Evolutionary conservation across 2,888 invertebrate genomes (phyloP), one percentile per base, ranked within the genome.

Genomic region (Andrena hattorfiana): DNA sequence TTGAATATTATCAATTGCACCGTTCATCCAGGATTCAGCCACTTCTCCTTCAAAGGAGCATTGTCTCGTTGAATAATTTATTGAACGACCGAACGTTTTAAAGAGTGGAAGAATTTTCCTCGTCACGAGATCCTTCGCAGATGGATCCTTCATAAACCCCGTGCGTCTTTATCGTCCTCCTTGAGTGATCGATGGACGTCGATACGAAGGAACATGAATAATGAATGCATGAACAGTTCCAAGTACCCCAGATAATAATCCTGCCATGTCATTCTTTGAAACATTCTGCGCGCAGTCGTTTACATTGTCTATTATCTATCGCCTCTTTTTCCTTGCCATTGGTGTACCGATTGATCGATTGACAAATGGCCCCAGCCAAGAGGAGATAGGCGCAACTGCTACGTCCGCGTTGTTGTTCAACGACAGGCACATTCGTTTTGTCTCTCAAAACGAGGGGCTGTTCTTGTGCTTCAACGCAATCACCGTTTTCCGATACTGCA

Each of bases 161-260:
- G 7, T 4, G 67, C 54, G 20, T 51, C 7, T 71, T 72, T 70
- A 60, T 60, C 63, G 60, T 74, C 67, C 69, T 28, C 20, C 62
- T 59, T 66, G 66, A 32, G 20, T 86, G 86, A 86, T 86, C 86
- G 85, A 85, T 80, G 69, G 69, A 66, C 51, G 62, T 69, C 49
- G 71, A 77, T 71, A 63, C 70, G 74, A 59, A 59, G 63, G 71
- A 59, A 73, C 70, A 77, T 72, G 86, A 83, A 86, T 86, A 86
- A 86, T 85, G 82, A 86, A 86, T 85, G 62, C 75, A 71, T 56
- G 74, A 83, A 48, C 62, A 69, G 77, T 79, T 83, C 79, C 79
- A 70, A 73, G 69, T 86, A 86, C 74, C 64, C 51, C 48, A 77
- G 87, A 87, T 87, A 87, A 81, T 81, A 75, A 86, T 86, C 77